Percentiles rank a stretch among this genome's conserved stretches.
Conservation (phyloP, 1,140 invertebrate genomes). For the Hycleus phaleratus region DNA sequence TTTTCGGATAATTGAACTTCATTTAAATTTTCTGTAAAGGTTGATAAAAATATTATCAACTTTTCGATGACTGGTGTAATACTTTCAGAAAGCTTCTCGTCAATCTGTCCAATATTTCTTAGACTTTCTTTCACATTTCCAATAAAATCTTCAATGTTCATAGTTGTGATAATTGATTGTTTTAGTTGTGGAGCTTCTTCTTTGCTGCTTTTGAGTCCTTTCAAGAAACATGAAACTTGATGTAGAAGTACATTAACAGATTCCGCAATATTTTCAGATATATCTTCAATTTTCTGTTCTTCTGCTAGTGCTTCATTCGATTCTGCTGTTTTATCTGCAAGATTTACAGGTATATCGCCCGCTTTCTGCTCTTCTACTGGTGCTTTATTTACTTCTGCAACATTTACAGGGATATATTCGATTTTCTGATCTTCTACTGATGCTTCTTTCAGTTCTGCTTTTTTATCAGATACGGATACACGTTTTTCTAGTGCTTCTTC, state of each 20-base stretch:
- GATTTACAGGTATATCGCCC: too few relatives aligned
- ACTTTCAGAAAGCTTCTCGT: slow-evolving; percentile 4
- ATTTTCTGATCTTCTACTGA: not conserved
- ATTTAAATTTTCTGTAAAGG: not conserved
- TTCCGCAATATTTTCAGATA: slow-evolving; percentile 17
- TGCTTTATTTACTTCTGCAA: not conserved
- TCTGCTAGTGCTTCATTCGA: not conserved
- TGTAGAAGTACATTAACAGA: slow-evolving; percentile 26
- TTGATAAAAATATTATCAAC: slow-evolving; percentile 1
- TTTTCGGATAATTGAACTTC: not conserved
- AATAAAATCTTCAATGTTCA: slow-evolving; percentile 20
- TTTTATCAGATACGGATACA: not conserved
- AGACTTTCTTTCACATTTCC: slow-evolving; percentile 18
- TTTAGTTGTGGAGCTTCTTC: slow-evolving; percentile 12
- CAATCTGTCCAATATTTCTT: slow-evolving; percentile 5
- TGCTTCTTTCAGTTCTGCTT: not conserved
- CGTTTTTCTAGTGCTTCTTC: not conserved
- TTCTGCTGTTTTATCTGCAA: not conserved
- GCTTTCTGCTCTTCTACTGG: too few relatives aligned
- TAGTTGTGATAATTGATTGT: slow-evolving; percentile 14
- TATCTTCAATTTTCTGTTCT: not conserved
- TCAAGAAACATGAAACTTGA: not conserved
- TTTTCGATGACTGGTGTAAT: slow-evolving; percentile 11
- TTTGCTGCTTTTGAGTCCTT: not conserved
- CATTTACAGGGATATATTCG: not conserved